Conservation (phyloP, 2,797 vertebrate species). For the Hydrophis major region DNA sequence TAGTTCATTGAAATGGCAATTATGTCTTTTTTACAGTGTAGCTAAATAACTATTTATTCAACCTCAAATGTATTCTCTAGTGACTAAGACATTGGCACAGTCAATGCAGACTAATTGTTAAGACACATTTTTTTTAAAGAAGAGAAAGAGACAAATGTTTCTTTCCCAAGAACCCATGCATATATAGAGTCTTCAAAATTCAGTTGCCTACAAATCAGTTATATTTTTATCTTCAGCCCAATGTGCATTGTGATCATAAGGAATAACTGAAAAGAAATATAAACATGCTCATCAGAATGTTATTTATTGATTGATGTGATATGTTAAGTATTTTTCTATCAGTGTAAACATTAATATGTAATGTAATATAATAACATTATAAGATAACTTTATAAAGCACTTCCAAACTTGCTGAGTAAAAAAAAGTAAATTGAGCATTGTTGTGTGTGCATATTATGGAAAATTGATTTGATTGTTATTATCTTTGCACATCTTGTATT, state of each 20-base stretch:
- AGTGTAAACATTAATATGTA: neutral
- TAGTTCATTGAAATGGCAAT: neutral
- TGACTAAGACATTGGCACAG: neutral
- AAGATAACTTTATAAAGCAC: neutral
- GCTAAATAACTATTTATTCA: neutral
- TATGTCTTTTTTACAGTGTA: neutral
- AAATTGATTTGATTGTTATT: neutral
- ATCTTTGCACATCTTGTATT: neutral
- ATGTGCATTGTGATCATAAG: neutral
- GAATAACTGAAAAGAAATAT: neutral
- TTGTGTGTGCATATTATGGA: neutral
- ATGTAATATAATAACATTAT: neutral
- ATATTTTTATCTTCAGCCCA: neutral
- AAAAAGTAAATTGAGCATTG: neutral
- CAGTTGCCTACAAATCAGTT: neutral
- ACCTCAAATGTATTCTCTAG: neutral
- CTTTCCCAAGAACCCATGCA: neutral
- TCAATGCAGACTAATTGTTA: neutral
- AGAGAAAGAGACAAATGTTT: neutral
- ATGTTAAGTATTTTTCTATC: neutral
- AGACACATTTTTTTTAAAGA: neutral
- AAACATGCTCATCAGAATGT: neutral
- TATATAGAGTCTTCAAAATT: neutral
- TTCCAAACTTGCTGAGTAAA: neutral
- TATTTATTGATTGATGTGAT: neutral